Evolutionary conservation across 2,888 invertebrate species (phyloP), one percentile per base, ranked within the genome.

Genomic region (Cheilosia scutellata): DNA sequence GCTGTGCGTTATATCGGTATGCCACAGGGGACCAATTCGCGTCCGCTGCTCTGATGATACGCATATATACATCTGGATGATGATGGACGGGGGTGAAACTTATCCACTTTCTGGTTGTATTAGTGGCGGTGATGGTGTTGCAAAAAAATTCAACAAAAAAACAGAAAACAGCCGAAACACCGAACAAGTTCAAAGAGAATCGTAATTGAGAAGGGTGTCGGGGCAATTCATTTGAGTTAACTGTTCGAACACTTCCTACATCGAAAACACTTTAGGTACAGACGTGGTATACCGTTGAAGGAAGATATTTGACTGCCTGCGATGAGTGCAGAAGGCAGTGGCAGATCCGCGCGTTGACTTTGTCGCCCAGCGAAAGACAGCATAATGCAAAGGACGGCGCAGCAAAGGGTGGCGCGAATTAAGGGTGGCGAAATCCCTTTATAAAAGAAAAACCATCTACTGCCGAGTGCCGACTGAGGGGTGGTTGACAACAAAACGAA

Each of bases 1-100:
- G 91, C 90, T 89, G 91, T 90, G 92, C 90, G 89, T 92, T 91
- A 91, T 91, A 92, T 92, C 91, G 92, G 90, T 89, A 89, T 90
- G 91, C 90, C 92, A 91, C 92, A 91, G 91, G 92, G 92, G 92
- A 92, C 91, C 92, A 91, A 92, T 92, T 92, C 91, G 82, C 70
- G 88, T 88, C 84, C 87, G 80, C 75, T 47, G 40, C 49, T 65
- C 75, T 76, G 70, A 72, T 70, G 83, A 60, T 55, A 70, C 62
- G 65, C 60, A 74, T 70, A 77, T 37, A 37, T 11, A 37, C 37
- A 37, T 83, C 74, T 74, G 62, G 62, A 53, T 44, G 51, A 42
- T 37, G 57, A 6, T 27, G 31, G 62, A 66, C 71, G 79, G 74
- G 78, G 84, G 78, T 86, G 82, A 75, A 87, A 82, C 71, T 84